Percentiles rank a stretch among this genome's conserved stretches.
Evolutionary conservation across 1,140 invertebrate species (phyloP).

Genomic region (Homalodisca vitripennis): DNA sequence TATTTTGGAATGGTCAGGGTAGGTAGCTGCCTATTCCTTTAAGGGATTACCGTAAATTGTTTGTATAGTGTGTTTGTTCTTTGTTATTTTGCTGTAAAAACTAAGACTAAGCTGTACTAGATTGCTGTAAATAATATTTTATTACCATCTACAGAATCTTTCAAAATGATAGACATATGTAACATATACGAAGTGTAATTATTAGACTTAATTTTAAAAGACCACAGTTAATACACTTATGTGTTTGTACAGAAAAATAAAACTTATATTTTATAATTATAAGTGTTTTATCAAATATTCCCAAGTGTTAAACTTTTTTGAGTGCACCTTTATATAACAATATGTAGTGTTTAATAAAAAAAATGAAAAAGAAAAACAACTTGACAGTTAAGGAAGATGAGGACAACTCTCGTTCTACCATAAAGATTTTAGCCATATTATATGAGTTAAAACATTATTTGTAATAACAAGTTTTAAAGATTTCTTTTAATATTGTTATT

Average conservation of each 20-base stretch:
- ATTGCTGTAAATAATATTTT: constrained; percentile 25
- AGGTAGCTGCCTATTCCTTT: no score
- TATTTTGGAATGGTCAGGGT: neutral
- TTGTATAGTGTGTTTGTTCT: constrained; percentile 23
- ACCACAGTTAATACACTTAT: constrained; percentile 24
- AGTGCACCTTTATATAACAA: no score
- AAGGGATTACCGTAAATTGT: constrained; percentile 8
- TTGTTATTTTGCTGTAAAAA: constrained; percentile 23
- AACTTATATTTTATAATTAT: constrained; percentile 26
- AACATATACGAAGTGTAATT: constrained; percentile 24
- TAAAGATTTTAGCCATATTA: no score
- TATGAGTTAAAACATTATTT: no score
- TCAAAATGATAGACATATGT: constrained; percentile 19
- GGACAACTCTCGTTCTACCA: no score
- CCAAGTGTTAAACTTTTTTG: no score
- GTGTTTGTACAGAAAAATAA: constrained; percentile 18
- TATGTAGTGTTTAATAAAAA: no score
- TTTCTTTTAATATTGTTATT: no score
- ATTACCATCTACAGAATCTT: constrained; percentile 26
- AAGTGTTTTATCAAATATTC: no score
- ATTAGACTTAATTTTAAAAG: constrained; percentile 24
- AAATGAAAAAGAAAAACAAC: no score
- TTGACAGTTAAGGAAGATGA: no score
- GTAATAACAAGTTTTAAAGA: no score
- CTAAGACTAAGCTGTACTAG: constrained; percentile 5